Evolutionary conservation across 2,888 invertebrate species (phyloP).

Genomic region (Himalopsyche tibetana): DNA sequence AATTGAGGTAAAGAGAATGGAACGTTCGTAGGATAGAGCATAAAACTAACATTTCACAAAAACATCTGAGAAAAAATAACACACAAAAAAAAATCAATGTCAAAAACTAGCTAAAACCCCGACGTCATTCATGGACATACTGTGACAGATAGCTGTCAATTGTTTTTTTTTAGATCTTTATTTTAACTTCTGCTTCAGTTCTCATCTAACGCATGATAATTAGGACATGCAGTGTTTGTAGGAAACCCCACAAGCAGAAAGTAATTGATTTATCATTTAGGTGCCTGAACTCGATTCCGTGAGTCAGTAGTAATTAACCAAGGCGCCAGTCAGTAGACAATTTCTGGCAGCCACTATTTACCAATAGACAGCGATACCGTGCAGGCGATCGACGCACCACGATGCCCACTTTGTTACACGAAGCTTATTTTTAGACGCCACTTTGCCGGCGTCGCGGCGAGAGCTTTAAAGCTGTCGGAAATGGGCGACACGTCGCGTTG

Average conservation of each 20-base stretch:
- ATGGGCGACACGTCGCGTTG: constrained; percentile 12
- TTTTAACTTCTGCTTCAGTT: too few species aligned
- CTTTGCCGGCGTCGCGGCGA: background rate
- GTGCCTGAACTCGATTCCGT: background rate
- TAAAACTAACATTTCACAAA: too few species aligned
- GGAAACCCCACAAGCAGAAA: background rate
- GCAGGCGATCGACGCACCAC: background rate
- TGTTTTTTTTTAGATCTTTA: too few species aligned
- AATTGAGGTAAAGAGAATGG: too few species aligned
- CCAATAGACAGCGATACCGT: background rate
- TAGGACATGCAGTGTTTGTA: too few species aligned
- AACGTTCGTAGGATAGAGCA: too few species aligned
- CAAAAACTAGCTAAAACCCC: too few species aligned
- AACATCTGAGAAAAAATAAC: too few species aligned
- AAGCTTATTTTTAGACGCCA: constrained; percentile 22
- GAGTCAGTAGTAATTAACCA: background rate
- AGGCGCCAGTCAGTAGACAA: constrained; percentile 1
- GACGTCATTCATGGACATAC: too few species aligned
- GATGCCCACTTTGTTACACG: constrained; percentile 8
- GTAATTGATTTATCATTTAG: background rate
- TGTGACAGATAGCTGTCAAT: too few species aligned
- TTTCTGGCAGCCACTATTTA: background rate
- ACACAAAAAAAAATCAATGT: too few species aligned
- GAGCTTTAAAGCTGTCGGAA: constrained; percentile 5
- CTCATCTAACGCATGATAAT: too few species aligned